Evolutionary conservation across 2,797 vertebrate genomes (phyloP).

Genomic region (Sebastolobus alascanus): DNA sequence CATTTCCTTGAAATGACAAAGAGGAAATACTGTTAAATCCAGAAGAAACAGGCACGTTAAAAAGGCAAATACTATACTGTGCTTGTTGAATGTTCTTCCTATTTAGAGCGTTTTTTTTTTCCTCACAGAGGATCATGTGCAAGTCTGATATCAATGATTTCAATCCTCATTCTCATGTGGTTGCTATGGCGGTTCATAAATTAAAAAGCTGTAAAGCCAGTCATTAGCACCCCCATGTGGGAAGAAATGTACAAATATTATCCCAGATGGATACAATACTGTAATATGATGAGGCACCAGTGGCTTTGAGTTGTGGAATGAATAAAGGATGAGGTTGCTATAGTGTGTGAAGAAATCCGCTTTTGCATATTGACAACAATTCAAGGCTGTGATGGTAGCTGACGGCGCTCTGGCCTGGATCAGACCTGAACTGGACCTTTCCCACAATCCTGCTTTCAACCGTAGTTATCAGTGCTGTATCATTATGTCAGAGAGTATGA

Average conservation of each 20-base stretch:
- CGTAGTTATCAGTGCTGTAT: not conserved
- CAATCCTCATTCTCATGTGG: constrained; percentile 21
- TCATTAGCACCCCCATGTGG: constrained; percentile 53
- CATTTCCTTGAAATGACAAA: not conserved
- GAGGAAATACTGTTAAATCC: not conserved
- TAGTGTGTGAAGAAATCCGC: not conserved
- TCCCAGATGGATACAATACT: not conserved
- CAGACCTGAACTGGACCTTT: not conserved
- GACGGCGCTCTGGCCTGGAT: not conserved
- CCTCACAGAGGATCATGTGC: constrained; percentile 15
- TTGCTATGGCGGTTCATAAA: constrained; percentile 46
- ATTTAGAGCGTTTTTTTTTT: not conserved
- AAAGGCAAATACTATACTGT: not conserved
- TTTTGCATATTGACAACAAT: not conserved
- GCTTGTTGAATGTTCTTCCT: not conserved
- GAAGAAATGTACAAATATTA: not conserved
- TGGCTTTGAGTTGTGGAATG: constrained; percentile 10
- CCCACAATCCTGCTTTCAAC: too few relatives aligned
- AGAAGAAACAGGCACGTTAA: not conserved
- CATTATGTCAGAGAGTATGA: not conserved
- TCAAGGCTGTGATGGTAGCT: not conserved
- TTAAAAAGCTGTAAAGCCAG: constrained; percentile 20
- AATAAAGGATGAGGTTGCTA: not conserved
- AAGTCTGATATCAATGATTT: constrained; percentile 27
- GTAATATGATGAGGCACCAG: constrained; percentile 10